Evolutionary conservation across 2,888 invertebrate species (phyloP), one percentile per base, ranked within the genome.

Genomic region (Caenorhabditis uteleia): DNA sequence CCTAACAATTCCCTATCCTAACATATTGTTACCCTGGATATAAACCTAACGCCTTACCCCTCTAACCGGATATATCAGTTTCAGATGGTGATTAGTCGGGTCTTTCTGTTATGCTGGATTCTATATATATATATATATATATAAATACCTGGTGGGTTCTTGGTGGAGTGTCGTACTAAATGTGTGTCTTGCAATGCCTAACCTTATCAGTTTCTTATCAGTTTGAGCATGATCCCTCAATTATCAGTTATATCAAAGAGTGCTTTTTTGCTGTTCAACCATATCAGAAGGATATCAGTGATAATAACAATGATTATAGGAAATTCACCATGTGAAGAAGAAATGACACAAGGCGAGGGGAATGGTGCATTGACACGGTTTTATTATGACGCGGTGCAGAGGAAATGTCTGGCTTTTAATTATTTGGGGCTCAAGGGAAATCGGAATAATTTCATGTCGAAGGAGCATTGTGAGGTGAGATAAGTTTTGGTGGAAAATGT

Each of bases 361-460:
- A 45, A 48, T 2, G 62, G 58, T 1, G 65, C 70, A 1, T 46
- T 79, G 25, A 73, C 72, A 5, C 61, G 81, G 6, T 75, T 75
- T 36, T 73, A 75, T 51, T 82, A 74, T 51, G 82, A 82, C 34
- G 34, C 67, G 1, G 39, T 29, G 10, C 67, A 68, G 25, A 54
- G 77, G 38, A 62, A 71, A 34, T 82, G 80, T 45, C 45, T 74
- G 3, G 73, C 76, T 18, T 82, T 77, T 68, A 75, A 74, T 40
- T 82, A 81, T 66, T 31, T 70, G 10, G 82, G 82, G 0, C 39
- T 71, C 3, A 74, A 74, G 42, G 79, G 80, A 33, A 79, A 78
- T 50, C 66, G 75, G 29, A 83, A 82, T 55, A 78, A 80, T 51
- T 82, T 79, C 68, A 48, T 74, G 50, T 69, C 74, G 5, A 69